Base-by-base conservation (phyloP, 2,113 vertebrate species). In the Megaptera novaeangliae region DNA sequence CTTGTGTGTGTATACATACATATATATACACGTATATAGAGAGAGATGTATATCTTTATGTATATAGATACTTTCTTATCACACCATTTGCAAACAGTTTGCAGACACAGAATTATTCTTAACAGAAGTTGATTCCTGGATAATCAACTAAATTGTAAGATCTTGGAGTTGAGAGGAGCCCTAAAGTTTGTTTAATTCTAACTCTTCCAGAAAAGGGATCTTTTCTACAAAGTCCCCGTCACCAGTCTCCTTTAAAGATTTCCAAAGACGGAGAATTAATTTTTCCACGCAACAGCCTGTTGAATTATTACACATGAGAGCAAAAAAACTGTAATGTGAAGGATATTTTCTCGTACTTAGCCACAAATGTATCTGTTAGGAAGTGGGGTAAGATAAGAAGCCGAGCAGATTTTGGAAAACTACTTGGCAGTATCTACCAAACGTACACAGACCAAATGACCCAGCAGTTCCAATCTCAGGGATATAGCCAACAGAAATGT, bases 71-170 rank as follows among this genome's bases (percentile, higher is more conserved):
- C 23, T 87, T n/a, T 81, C 93, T 88, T 86, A 39, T 25, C 68
- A 44, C 44, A 52, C 9, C 27, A 15, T 66, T 97, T 90, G 39
- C 59, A 49, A 23, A 55, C 75, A 82, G 9, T 85, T 66, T 82
- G 13, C 75, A 86, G 44, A n/a, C 27, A 94, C 6, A 94, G 86
- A 84, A 83, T 91, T 66, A 44, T 84, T 91, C 46, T 97, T n/a
- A 77, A 52, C 55, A 84, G 27, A 75, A 72, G n/a, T 72, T 44
- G 74, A 61, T 41, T 91, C 34, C 63, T 49, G 8, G 20, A 66
- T 91, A 49, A 52, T 93, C 52, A 96, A 77, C 14, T 91, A 63
- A 95, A 84, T 61, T 46, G 1, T 95, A 83, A 97, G 69, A 64
- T 55, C 49, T 25, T 85, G 3, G 34, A 78, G 20, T 69, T 69